Conservation (phyloP, 2,113 vertebrate genomes). For the Apus apus region DNA sequence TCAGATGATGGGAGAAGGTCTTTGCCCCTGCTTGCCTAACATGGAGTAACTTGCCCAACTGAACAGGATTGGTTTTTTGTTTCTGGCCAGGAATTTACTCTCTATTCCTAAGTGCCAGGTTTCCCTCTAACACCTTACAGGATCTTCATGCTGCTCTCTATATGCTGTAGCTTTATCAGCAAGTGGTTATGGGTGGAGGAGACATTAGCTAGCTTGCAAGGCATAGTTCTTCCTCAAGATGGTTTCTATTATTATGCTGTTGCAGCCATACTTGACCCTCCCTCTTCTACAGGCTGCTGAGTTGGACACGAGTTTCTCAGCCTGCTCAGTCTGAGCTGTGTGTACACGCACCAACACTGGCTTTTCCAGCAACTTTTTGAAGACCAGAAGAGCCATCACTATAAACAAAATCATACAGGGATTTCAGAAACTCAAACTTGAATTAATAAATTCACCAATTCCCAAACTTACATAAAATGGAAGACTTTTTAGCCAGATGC, state of each 20-base stretch:
- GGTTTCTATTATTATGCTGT: neutral
- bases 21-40: neutral
- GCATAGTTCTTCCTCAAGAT: neutral
- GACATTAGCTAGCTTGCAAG: accelerated
- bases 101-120: neutral
- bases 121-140: neutral
- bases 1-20: neutral
- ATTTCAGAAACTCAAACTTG: neutral
- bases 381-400: neutral
- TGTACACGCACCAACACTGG: neutral
- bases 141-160: neutral
- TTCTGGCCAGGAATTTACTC: neutral
- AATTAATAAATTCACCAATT: neutral
- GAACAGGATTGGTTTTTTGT: neutral
- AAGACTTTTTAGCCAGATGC: neutral
- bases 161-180: neutral
- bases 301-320: neutral
- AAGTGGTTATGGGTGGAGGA: neutral
- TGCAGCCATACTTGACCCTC: neutral
- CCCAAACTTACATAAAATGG: neutral
- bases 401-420: neutral
- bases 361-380: neutral
- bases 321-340: neutral
- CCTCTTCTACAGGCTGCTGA: neutral
- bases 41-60: neutral